These are phyloP conservation scores for Telmatherina bonti DNA, from an alignment of 2,797 vertebrate species.

Conservation along the genomic window DNA sequence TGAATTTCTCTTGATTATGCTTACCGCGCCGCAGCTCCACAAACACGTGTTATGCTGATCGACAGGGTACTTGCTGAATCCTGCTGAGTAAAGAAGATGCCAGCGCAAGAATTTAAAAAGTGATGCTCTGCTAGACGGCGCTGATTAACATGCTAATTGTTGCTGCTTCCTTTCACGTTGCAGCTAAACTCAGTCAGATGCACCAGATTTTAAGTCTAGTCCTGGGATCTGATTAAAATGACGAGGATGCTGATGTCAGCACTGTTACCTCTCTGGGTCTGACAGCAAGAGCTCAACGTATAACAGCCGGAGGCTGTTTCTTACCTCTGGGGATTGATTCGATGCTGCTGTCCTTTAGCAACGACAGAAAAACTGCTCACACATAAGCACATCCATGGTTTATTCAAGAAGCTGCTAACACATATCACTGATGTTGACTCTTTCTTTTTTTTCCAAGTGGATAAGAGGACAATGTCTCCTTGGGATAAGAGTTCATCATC, in stretches of 20 bases:
- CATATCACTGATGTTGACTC: constrained; percentile 21
- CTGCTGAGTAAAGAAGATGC: constrained; percentile 41
- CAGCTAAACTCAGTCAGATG: constrained; percentile 3
- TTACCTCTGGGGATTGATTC: constrained; percentile 48
- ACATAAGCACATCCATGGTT: constrained; percentile 50
- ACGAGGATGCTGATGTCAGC: constrained; percentile 52
- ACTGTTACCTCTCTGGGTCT: constrained; percentile 37
- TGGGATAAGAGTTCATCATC: constrained; percentile 57
- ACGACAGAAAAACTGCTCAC: constrained; percentile 49
- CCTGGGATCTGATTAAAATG: constrained; percentile 33
- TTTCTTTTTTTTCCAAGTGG: constrained; percentile 20
- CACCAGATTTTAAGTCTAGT: constrained; percentile 24
- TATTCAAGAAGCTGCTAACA: constrained; percentile 53
- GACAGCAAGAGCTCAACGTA: constrained; percentile 44
- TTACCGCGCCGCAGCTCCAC: constrained; percentile 9
- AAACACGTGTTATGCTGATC: constrained; percentile 18
- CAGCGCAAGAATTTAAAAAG: constrained; percentile 38
- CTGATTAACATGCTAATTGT: constrained; percentile 45
- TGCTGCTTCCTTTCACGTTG: neutral
- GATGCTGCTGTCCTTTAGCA: constrained; percentile 35
- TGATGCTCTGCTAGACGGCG: constrained; percentile 8
- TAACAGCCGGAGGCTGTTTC: constrained; percentile 54
- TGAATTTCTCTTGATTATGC: constrained; percentile 29
- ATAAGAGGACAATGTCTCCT: constrained; percentile 65
- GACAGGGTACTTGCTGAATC: constrained; percentile 21